A percentile compares a stretch with the other conserved stretches of the same genome.
phyloP scores from a whole-genome alignment of 2,888 invertebrate species.

The Calameuta idolon region DNA sequence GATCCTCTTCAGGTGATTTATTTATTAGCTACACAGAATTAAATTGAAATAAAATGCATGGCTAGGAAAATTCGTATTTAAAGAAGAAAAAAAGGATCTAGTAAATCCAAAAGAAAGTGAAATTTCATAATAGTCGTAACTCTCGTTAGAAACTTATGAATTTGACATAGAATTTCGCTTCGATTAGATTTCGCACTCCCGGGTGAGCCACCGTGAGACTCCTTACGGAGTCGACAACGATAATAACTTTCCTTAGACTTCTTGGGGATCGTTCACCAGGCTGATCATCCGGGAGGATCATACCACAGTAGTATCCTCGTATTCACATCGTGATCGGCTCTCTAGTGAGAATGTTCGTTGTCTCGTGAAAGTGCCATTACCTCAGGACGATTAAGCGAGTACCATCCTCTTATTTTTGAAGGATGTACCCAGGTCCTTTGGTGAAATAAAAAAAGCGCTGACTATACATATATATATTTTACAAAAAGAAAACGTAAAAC shows the following conservation, averaged over 20 bases:
- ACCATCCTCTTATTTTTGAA: not conserved
- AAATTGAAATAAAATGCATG: not conserved
- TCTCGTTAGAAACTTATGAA: not conserved
- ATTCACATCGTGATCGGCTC: conserved; percentile 13
- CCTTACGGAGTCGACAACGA: conserved; percentile 29
- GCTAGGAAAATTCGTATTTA: not conserved
- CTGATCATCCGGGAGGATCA: conserved; percentile 38
- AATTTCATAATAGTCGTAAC: not conserved
- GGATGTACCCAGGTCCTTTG: not conserved
- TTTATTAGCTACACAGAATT: not conserved
- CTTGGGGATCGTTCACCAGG: conserved; percentile 25
- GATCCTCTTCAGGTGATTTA: not conserved
- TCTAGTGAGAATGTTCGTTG: not conserved
- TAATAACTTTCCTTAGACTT: conserved; percentile 52
- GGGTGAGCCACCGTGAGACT: conserved; percentile 31
- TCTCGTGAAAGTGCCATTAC: conserved; percentile 6
- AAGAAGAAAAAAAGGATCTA: not conserved
- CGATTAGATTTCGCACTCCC: not conserved
- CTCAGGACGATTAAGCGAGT: conserved; percentile 4
- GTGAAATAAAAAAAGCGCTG: not conserved
- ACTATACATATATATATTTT: not conserved
- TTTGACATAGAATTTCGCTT: not conserved
- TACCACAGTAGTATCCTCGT: not conserved
- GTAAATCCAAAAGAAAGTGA: not conserved
- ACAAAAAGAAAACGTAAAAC: not conserved